phyloP scores from a whole-genome alignment of 1,140 invertebrate species.

The Bombus haemorrhoidalis region DNA sequence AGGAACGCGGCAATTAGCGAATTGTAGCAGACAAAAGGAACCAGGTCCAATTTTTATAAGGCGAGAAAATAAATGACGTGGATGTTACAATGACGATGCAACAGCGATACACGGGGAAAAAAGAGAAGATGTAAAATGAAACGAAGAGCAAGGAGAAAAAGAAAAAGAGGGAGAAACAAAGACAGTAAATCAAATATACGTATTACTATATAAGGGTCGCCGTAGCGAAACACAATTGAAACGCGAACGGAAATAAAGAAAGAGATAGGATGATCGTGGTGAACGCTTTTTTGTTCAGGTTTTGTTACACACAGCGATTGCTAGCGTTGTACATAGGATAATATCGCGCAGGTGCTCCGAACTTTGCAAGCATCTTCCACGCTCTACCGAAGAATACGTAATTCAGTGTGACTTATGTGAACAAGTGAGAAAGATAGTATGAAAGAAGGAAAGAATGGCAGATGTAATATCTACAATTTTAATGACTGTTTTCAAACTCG shows the following conservation, averaged over 20 bases:
- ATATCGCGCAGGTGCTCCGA: conserved; percentile 61
- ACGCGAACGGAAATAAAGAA: background rate
- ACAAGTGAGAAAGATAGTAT: conserved; percentile 19
- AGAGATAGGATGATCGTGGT: conserved; percentile 15
- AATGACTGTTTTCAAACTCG: conserved; percentile 68
- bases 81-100: conserved; percentile 19
- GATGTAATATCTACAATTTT: conserved; percentile 62
- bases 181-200: conserved; percentile 55
- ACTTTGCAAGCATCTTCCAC: conserved; percentile 69
- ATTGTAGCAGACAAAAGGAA: conserved; percentile 27
- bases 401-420: conserved; percentile 74
- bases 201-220: conserved; percentile 51
- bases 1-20: background rate
- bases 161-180: conserved; percentile 6
- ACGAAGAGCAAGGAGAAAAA: background rate
- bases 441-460: conserved; percentile 18
- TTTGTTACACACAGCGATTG: conserved; percentile 46
- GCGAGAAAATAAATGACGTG: conserved; percentile 25
- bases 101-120: background rate
- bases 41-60: conserved; percentile 57
- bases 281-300: conserved; percentile 38
- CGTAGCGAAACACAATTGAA: conserved; percentile 42
- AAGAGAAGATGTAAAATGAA: background rate
- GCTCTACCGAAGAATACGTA: conserved; percentile 75
- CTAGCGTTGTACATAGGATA: conserved; percentile 51